Evolutionary conservation across 2,888 invertebrate species (phyloP), one percentile per base, ranked within the genome.

Genomic region (Electrophaes corylata): DNA sequence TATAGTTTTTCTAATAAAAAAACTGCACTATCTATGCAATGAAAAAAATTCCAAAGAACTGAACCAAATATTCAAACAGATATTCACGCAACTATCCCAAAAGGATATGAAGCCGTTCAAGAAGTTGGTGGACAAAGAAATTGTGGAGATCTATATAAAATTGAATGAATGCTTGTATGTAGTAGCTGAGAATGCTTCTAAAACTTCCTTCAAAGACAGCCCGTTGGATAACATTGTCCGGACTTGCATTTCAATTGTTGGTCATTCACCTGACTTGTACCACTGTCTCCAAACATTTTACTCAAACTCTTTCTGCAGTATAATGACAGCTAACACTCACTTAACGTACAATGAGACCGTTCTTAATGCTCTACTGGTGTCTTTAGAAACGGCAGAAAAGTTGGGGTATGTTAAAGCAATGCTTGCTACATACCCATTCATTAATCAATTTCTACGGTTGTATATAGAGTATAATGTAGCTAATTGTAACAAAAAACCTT

Each of bases 261-360:
- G 79, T 4, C 81, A 86, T 44, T 51, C 61, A 0, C 58, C 78
- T 0, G 83, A 81, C 2, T 66, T 88, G 3, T 81, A 79, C 29
- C 81, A 86, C 12, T 87, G 86, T 16, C 54, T 89, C 0, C 84
- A 88, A 48, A 85, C 81, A 0, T 81, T 86, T 23, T 86, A 83
- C 62, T 62, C 79, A 0, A 86, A 84, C 33, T 66, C 76, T 0
- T 83, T 88, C 29, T 83, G 81, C 23, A 70, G 72, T 66, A 65
- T 91, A 12, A 73, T 88, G 0, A 76, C 69, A 0, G 69, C 78
- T 10, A 71, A 72, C 14, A 63, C 62, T 0, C 69, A 75, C 46
- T 2, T 49, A 0, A 51, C 60, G 0, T 78, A 76, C 16, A 49
- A 60, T 0, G 82, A 84, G 18, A 75, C 75, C 0, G 60, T 81